Percentiles rank a stretch among this genome's conserved stretches.
phyloP scores from a whole-genome alignment of 2,113 vertebrate genomes.

The Craseonycteris thonglongyai region DNA sequence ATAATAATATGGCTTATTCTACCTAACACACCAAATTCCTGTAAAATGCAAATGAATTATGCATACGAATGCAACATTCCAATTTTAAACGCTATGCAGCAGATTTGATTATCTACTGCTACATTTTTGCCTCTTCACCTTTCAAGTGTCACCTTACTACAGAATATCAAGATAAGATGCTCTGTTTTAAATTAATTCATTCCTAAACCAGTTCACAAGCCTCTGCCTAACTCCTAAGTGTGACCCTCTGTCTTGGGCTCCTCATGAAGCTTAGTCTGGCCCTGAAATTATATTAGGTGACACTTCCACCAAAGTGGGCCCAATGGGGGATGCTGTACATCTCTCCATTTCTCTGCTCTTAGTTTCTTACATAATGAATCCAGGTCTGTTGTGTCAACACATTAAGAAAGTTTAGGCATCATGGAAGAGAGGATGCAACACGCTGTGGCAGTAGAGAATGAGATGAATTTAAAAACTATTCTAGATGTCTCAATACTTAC shows the following conservation, averaged over 20 bases:
- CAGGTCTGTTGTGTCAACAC: background rate
- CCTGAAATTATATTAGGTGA: background rate
- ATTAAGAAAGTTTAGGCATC: background rate
- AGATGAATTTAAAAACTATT: background rate
- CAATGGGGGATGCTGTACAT: accelerated
- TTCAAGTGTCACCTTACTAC: background rate
- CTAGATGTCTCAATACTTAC: background rate
- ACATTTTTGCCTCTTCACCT: background rate
- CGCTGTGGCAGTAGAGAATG: accelerated
- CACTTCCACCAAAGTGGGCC: no score
- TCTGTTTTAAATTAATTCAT: background rate
- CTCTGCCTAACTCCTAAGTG: background rate
- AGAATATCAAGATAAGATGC: background rate
- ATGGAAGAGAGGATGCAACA: background rate
- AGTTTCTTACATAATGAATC: no score
- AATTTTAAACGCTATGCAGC: background rate
- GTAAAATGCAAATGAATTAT: constrained; percentile 3
- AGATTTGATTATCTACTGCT: background rate
- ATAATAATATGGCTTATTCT: background rate
- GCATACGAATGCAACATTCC: constrained; percentile 10
- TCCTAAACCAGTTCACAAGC: background rate
- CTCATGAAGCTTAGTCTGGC: accelerated
- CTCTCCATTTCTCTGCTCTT: background rate
- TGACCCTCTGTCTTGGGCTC: background rate
- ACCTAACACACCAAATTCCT: background rate